phyloP scores from a whole-genome alignment of 2,113 vertebrate species.

The Camelus dromedarius region DNA sequence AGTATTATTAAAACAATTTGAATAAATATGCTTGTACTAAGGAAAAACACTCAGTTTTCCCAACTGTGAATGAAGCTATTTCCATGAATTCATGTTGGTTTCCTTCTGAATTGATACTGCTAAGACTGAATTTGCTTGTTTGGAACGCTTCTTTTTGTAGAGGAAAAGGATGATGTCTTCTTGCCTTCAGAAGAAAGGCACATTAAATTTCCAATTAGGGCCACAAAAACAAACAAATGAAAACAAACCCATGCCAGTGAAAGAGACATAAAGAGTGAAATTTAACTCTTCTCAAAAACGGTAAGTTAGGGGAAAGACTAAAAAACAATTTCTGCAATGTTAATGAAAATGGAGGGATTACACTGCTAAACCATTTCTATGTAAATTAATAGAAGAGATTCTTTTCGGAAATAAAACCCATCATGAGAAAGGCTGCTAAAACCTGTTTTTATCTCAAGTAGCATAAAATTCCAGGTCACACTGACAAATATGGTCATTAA shows the following conservation, averaged over 20 bases:
- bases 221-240: slow-evolving; percentile 30
- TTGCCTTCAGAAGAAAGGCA: slow-evolving; percentile 31
- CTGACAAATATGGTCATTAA: background rate
- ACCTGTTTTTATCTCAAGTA: slow-evolving; percentile 38
- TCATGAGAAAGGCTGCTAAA: background rate
- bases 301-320: background rate
- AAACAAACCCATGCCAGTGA: slow-evolving; percentile 13
- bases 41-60: background rate
- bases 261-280: background rate
- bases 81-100: slow-evolving; percentile 16
- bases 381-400: slow-evolving; percentile 39
- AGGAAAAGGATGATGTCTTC: background rate
- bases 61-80: background rate
- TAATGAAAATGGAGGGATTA: slow-evolving; percentile 59
- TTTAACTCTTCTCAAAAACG: slow-evolving; percentile 56
- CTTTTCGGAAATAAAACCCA: slow-evolving; percentile 41
- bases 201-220: background rate
- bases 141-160: background rate
- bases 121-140: slow-evolving; percentile 54
- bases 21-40: slow-evolving; percentile 32
- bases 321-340: slow-evolving; percentile 18
- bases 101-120: slow-evolving; percentile 30
- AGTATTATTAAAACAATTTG: background rate
- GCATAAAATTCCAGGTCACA: slow-evolving; percentile 44
- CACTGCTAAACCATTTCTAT: background rate